These are phyloP conservation scores for Willowsia nigromaculata DNA, from an alignment of 2,888 invertebrate species.

Conservation along the genomic window DNA sequence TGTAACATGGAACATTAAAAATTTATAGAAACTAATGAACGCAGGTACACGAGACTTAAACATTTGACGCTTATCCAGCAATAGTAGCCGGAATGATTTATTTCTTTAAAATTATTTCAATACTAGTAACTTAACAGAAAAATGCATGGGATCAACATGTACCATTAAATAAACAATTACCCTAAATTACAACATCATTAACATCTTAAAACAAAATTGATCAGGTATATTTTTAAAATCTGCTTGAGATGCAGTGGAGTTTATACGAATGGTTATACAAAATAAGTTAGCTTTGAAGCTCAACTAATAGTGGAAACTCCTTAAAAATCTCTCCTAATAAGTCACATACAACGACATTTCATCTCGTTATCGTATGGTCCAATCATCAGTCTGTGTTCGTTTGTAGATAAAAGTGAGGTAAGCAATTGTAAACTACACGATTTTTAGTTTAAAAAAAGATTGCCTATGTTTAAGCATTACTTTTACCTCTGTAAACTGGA, in stretches of 20 bases:
- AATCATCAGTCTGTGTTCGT: not conserved
- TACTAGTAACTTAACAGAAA: not conserved
- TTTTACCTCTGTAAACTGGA: slow-evolving; percentile 63
- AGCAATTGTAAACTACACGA: not conserved
- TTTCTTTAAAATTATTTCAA: not conserved
- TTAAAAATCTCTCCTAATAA: not conserved
- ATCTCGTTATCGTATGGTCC: not conserved
- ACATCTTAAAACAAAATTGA: not conserved
- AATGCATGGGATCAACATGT: slow-evolving; percentile 15
- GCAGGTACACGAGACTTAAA: too few relatives aligned
- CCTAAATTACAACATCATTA: not conserved
- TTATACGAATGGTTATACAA: not conserved
- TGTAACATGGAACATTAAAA: too few relatives aligned
- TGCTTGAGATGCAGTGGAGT: not conserved
- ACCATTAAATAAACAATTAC: slow-evolving; percentile 37
- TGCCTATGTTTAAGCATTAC: not conserved
- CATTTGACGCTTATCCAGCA: too few relatives aligned
- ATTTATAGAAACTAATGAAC: too few relatives aligned
- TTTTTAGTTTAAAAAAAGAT: too few relatives aligned
- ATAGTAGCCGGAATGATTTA: too few relatives aligned
- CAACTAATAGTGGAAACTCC: not conserved
- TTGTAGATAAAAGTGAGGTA: not conserved
- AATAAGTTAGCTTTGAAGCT: slow-evolving; percentile 25
- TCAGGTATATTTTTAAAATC: not conserved
- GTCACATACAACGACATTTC: not conserved